These are phyloP conservation scores for Chinchilla lanigera DNA, from an alignment of 2,113 vertebrate species.

Conservation along the genomic window DNA sequence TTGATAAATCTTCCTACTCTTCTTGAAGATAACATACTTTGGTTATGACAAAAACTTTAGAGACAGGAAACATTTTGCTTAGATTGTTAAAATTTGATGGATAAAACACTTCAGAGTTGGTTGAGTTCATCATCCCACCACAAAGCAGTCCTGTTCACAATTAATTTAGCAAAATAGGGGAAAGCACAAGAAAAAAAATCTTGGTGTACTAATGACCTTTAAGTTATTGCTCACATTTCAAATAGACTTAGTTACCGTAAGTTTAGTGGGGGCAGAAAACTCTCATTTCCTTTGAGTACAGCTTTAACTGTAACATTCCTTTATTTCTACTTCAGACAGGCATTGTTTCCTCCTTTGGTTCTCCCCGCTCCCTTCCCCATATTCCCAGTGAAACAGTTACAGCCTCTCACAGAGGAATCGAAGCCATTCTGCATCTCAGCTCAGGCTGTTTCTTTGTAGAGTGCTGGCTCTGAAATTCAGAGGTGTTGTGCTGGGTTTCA, in stretches of 20 bases:
- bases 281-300: background rate
- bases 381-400: background rate
- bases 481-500: background rate
- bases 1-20: background rate
- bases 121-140: background rate
- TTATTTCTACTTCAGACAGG: background rate
- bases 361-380: background rate
- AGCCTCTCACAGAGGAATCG: accelerated
- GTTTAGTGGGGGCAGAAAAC: background rate
- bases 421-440: background rate
- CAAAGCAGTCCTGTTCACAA: background rate
- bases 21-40: slow-evolving; percentile 39
- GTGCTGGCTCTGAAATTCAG: background rate
- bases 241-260: background rate
- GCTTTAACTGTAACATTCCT: background rate
- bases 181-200: background rate
- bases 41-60: slow-evolving; percentile 32
- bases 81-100: slow-evolving; percentile 26
- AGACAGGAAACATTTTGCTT: slow-evolving; percentile 49
- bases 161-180: slow-evolving; percentile 46
- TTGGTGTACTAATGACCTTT: slow-evolving; percentile 42
- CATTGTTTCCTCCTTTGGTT: background rate
- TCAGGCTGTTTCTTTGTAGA: accelerated
- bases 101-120: background rate
- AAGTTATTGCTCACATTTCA: slow-evolving; percentile 50